Conservation (phyloP, 2,888 invertebrate genomes). For the Acleris holmiana region DNA sequence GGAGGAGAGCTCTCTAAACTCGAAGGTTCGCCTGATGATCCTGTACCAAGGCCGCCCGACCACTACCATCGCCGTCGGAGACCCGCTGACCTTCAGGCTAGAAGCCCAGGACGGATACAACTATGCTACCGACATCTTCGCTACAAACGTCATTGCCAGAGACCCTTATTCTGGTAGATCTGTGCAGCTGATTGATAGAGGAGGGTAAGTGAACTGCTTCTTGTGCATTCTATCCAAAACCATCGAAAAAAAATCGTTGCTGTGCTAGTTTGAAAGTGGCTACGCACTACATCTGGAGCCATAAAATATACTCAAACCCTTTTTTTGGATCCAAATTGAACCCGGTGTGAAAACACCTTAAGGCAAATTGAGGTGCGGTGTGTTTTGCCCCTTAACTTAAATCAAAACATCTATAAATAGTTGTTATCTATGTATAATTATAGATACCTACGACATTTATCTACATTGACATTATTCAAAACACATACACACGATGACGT, state of each 20-base stretch:
- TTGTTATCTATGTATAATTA: conserved; percentile 15
- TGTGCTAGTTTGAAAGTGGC: too few species aligned
- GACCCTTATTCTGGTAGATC: conserved; percentile 96
- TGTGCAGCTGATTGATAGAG: conserved; percentile 94
- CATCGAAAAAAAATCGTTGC: too few species aligned
- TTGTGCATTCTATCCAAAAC: too few species aligned
- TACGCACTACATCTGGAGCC: too few species aligned
- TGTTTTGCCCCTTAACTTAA: too few species aligned
- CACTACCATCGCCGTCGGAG: conserved; percentile 96
- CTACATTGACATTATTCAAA: conserved; percentile 22
- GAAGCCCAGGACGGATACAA: conserved; percentile 96
- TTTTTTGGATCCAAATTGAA: too few species aligned
- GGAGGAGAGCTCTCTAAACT: conserved; percentile 95
- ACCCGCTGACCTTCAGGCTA: conserved; percentile 94
- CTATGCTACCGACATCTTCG: conserved; percentile 95
- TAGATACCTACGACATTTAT: conserved; percentile 9
- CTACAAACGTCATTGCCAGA: conserved; percentile 95
- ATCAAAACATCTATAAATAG: conserved; percentile 27
- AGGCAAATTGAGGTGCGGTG: too few species aligned
- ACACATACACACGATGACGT: conserved; percentile 1
- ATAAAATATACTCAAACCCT: too few species aligned
- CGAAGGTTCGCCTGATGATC: conserved; percentile 93
- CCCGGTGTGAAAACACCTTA: too few species aligned
- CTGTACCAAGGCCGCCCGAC: conserved; percentile 96
- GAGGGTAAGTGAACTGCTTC: conserved; percentile 86